Evolutionary conservation across 2,113 vertebrate species (phyloP).

Genomic region (Notarius quadriscutis): DNA sequence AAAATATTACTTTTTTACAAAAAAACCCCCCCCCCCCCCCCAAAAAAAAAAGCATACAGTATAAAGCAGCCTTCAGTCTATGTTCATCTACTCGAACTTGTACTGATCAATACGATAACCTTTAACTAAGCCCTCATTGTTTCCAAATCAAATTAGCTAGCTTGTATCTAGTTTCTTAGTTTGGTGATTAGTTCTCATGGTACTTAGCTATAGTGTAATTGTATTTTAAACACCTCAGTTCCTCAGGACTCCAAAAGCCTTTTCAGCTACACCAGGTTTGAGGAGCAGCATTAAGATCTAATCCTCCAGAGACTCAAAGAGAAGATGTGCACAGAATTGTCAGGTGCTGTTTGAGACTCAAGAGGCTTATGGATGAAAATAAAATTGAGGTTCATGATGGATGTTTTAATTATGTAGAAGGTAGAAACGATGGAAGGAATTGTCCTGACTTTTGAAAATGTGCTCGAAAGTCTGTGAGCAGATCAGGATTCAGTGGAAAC

Average conservation of each 20-base stretch:
- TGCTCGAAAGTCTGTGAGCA: neutral
- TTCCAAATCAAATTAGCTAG: neutral
- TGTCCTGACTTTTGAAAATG: neutral
- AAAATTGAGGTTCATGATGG: neutral
- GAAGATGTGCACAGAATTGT: neutral
- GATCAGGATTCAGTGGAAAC: neutral
- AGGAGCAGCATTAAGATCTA: neutral
- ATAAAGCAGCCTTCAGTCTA: neutral
- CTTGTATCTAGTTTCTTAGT: neutral
- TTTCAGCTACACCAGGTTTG: neutral
- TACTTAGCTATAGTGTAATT: neutral
- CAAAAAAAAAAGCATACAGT: neutral
- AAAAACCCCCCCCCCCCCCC: too few species aligned
- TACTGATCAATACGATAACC: neutral
- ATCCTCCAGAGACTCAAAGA: neutral
- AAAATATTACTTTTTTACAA: too few species aligned
- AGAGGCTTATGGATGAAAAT: constrained; percentile 6
- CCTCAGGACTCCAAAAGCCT: constrained; percentile 6
- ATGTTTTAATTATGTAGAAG: neutral
- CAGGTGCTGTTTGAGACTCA: neutral
- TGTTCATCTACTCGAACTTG: neutral
- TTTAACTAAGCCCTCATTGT: neutral
- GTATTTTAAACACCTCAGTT: neutral
- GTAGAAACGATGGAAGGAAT: neutral
- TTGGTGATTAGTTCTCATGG: neutral